Percentiles rank a stretch among this genome's conserved stretches.
Conservation (phyloP, 2,797 vertebrate genomes). For the Oryzias sinensis region DNA sequence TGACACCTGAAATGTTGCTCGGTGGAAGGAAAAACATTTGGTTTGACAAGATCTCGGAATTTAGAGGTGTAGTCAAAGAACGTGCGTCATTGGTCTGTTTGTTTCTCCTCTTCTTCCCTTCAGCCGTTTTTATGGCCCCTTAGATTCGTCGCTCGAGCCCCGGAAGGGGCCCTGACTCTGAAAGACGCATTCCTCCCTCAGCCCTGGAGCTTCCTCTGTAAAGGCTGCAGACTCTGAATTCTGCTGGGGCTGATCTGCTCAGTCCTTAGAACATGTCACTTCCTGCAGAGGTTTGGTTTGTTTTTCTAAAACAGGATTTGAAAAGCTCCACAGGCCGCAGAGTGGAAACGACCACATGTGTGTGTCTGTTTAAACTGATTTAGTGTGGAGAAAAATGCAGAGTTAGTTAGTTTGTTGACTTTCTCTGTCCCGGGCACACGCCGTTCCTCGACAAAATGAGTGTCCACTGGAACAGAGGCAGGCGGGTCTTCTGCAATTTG, state of each 20-base stretch:
- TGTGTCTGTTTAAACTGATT: too few relatives aligned
- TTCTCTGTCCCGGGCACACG: conserved; percentile 15
- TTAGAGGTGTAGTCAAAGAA: background rate
- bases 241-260: too few relatives aligned
- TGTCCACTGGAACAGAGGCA: background rate
- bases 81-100: background rate
- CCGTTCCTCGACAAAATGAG: background rate
- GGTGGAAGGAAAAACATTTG: background rate
- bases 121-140: background rate
- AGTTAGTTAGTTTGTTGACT: background rate
- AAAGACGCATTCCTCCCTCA: background rate
- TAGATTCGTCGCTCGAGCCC: background rate
- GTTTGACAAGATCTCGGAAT: background rate
- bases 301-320: too few relatives aligned
- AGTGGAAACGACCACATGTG: too few relatives aligned
- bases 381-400: background rate
- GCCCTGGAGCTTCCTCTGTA: background rate
- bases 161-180: background rate
- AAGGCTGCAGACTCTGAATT: too few relatives aligned
- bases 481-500: background rate
- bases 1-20: too few relatives aligned
- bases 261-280: too few relatives aligned
- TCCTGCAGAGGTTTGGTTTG: too few relatives aligned
- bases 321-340: too few relatives aligned
- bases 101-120: background rate